Percentiles rank a stretch among this genome's conserved stretches.
Conservation (phyloP, 2,797 vertebrate species). For the Microchirus variegatus region DNA sequence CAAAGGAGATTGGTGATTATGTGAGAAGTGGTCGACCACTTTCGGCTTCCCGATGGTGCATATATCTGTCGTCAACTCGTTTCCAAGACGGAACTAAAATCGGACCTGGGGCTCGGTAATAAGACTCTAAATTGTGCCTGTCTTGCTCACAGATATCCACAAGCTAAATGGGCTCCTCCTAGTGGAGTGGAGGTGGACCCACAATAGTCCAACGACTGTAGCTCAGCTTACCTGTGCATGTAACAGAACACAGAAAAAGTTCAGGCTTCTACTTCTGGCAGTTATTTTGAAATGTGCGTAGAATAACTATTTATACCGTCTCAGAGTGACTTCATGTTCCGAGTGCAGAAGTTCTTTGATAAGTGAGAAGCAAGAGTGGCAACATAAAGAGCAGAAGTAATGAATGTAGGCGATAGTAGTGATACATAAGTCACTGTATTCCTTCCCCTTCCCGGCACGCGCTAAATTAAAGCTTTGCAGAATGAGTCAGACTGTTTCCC, state of each 20-base stretch:
- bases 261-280: slow-evolving; percentile 10
- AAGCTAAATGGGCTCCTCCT: too few species aligned
- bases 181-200: too few species aligned
- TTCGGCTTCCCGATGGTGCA: too few species aligned
- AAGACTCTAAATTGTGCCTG: too few species aligned
- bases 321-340: background rate
- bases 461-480: slow-evolving; percentile 24
- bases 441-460: background rate
- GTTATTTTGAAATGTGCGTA: slow-evolving; percentile 13
- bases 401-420: slow-evolving; percentile 2
- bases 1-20: too few species aligned
- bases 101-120: too few species aligned
- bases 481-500: slow-evolving; percentile 12
- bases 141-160: too few species aligned
- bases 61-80: too few species aligned
- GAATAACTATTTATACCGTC: slow-evolving; percentile 17
- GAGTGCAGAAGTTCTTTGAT: slow-evolving; percentile 9
- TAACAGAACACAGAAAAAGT: slow-evolving; percentile 5
- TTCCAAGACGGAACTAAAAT: too few species aligned
- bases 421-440: background rate
- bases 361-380: slow-evolving; percentile 4
- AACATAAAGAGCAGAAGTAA: slow-evolving; percentile 12
- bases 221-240: background rate
- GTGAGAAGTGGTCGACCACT: too few species aligned
- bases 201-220: too few species aligned